phyloP scores from a whole-genome alignment of 2,888 invertebrate species.

The Hirudinaria manillensis region DNA sequence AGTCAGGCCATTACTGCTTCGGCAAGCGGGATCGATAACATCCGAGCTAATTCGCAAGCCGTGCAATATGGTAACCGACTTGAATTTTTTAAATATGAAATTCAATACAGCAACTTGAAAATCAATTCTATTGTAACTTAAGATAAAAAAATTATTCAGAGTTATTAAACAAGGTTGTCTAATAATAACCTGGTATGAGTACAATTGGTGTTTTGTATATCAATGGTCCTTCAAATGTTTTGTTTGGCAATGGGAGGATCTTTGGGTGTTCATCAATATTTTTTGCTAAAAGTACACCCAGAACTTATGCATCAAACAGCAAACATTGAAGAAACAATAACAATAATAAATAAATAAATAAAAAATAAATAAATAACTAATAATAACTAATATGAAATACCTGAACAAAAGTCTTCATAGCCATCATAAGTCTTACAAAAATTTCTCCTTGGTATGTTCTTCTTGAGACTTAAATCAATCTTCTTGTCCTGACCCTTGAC shows the following conservation, averaged over 20 bases:
- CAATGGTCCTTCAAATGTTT: conserved; percentile 46
- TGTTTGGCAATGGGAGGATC: conserved; percentile 50
- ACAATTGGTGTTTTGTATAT: conserved; percentile 56
- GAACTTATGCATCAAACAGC: background rate
- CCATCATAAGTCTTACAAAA: conserved; percentile 56
- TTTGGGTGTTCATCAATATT: conserved; percentile 52
- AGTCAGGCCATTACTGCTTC: too few relatives aligned
- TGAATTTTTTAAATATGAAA: too few relatives aligned
- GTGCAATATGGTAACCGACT: too few relatives aligned
- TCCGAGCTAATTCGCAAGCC: too few relatives aligned
- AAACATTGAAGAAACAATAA: background rate
- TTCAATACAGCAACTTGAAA: too few relatives aligned
- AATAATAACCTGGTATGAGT: conserved; percentile 52
- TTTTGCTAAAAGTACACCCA: conserved; percentile 39
- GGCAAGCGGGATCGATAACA: too few relatives aligned
- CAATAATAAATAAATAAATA: background rate
- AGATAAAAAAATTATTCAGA: too few relatives aligned
- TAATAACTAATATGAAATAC: conserved; percentile 41
- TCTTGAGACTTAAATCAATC: conserved; percentile 51
- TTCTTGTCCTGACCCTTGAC: conserved; percentile 48
- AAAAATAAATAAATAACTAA: background rate
- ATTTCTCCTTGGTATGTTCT: conserved; percentile 52
- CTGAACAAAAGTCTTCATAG: conserved; percentile 55
- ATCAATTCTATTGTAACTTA: too few relatives aligned
- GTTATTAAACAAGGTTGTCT: too few relatives aligned